Base-by-base conservation (phyloP, 2,888 invertebrate genomes). In the Cabera pusaria region DNA sequence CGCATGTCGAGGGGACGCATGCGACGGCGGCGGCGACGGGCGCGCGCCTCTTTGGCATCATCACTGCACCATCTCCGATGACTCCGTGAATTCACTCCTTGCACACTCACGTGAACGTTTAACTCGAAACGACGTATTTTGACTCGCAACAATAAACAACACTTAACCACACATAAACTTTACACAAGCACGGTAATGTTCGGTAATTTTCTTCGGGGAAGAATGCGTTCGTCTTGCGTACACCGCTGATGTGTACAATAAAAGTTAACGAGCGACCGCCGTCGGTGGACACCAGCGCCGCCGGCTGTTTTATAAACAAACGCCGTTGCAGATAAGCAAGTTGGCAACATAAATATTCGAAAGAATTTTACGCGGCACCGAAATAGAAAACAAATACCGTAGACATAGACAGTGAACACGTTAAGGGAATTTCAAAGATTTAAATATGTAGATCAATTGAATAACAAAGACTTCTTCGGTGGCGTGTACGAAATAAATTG, bases 1-100 rank as follows among this genome's bases (percentile, higher is more conserved):
- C 87, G 88, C 88, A 88, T 88, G 71, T 78, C 67, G 64, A 66
- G 71, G 59, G 76, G 52, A 69, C 77, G 77, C 74, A 66, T 69
- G 67, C 71, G 75, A 53, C 59, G 64, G 65, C 71, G 74, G 65
- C 71, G 74, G 68, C 70, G 72, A 51, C 61, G 64, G 50, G 72
- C 68, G 66, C 78, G 71, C 72, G 67, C 72, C 55, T 54, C 65
- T 52, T 59, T 61, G 58, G 62, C 60, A 52, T 61, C 81, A 74
- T 80, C 74, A 72, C 80, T 74, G 68, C 66, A 59, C 74, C 83
- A 78, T 80, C 60, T 57, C 64, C 61, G 62, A 44, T 49, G 48
- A 53, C 52, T 49, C 34, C 58, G 50, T 49, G 56, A 50, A 43
- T 58, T 56, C 41, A 57, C 69, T 55, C 70, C 68, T 48, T 59